These are phyloP conservation scores for Gymnoscopelus microlampas DNA, from an alignment of 2,797 vertebrate genomes.

Conservation along the genomic window DNA sequence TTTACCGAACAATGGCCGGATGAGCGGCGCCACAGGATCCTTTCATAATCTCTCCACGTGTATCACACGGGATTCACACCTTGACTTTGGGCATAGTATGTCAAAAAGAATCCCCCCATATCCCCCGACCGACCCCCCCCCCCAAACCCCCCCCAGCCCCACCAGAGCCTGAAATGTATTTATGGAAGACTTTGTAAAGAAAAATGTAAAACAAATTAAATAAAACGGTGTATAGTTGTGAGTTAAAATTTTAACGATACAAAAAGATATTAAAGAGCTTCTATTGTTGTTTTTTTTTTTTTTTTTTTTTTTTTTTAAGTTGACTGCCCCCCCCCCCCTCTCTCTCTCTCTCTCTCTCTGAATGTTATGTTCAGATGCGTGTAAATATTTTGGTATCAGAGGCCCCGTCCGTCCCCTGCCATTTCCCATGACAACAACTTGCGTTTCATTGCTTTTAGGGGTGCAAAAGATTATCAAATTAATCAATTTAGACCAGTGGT, in stretches of 20 bases:
- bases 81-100: slow-evolving; percentile 65
- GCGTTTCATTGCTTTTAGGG: slow-evolving; percentile 30
- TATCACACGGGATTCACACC: no score
- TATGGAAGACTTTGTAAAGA: slow-evolving; percentile 90
- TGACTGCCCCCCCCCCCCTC: slow-evolving; percentile 69
- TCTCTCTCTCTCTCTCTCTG: no score
- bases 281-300: slow-evolving; percentile 87
- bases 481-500: no score
- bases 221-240: slow-evolving; percentile 86
- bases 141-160: slow-evolving; percentile 57
- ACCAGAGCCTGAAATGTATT: slow-evolving; percentile 93
- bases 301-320: slow-evolving; percentile 81
- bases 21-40: slow-evolving; percentile 47
- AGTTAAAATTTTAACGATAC: slow-evolving; percentile 59
- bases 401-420: slow-evolving; percentile 59
- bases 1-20: slow-evolving; percentile 45
- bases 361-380: slow-evolving; percentile 82
- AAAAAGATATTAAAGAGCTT: slow-evolving; percentile 76
- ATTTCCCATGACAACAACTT: slow-evolving; percentile 55
- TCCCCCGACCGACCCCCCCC: no score
- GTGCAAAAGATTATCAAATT: no score
- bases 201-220: slow-evolving; percentile 43
- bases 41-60: slow-evolving; percentile 61
- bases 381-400: slow-evolving; percentile 87
- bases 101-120: slow-evolving; percentile 13